phyloP scores from a whole-genome alignment of 53 echinoderm and acorn worm species.

The Crossaster papposus region DNA sequence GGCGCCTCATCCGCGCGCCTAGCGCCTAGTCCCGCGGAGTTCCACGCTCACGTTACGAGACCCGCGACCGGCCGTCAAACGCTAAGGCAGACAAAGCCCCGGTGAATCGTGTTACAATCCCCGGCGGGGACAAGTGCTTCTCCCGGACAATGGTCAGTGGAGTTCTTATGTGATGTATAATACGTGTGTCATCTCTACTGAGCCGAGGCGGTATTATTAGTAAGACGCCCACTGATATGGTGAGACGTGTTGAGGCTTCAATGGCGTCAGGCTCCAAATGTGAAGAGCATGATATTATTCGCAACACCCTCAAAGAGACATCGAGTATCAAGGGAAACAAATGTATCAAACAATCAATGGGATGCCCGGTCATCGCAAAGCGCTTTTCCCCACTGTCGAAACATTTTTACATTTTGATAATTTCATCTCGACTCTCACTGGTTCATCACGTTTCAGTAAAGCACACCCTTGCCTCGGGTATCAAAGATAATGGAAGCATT shows the following conservation, averaged over 20 bases:
- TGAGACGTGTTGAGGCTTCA: neutral
- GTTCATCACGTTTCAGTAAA: too few relatives aligned
- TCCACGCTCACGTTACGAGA: neutral
- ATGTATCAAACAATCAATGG: too few relatives aligned
- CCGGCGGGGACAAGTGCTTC: neutral
- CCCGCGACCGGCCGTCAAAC: neutral
- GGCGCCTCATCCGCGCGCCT: neutral
- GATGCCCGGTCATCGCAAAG: neutral
- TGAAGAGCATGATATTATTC: neutral
- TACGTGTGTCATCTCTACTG: neutral
- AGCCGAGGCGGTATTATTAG: too few relatives aligned
- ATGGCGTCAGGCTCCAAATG: neutral
- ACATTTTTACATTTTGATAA: too few relatives aligned
- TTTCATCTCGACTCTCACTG: too few relatives aligned
- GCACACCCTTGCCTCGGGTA: too few relatives aligned
- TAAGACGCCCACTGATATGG: neutral
- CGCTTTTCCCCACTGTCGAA: neutral
- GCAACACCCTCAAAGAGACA: neutral
- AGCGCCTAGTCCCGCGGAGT: too few relatives aligned
- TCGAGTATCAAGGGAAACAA: neutral
- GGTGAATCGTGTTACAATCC: neutral
- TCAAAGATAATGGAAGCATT: too few relatives aligned
- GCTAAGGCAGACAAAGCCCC: neutral
- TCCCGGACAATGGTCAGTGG: neutral
- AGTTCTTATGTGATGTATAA: neutral